Percentiles rank a stretch among this genome's conserved stretches.
phyloP scores from a whole-genome alignment of 2,113 vertebrate genomes.

The Lamprologus callipterus region DNA sequence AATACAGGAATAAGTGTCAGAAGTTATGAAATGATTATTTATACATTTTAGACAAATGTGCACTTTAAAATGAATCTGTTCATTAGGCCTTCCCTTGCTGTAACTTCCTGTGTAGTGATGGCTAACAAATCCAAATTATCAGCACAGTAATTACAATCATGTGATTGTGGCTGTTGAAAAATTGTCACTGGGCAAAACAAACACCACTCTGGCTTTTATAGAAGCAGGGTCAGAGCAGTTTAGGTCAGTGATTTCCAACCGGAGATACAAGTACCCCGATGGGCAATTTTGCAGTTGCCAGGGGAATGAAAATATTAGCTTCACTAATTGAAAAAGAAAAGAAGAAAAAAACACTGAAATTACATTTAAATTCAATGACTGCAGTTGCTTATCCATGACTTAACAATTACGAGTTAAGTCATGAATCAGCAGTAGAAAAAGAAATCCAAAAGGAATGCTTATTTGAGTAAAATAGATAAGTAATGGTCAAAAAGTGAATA shows the following conservation, averaged over 20 bases:
- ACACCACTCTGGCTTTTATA: background rate
- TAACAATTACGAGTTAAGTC: background rate
- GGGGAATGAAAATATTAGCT: background rate
- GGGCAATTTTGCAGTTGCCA: background rate
- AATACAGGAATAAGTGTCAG: background rate
- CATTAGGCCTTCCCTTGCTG: background rate
- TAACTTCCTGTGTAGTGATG: background rate
- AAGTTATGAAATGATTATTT: background rate
- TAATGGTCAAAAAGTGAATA: background rate
- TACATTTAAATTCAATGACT: background rate
- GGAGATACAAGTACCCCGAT: background rate
- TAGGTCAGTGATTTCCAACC: background rate
- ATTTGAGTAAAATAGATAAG: background rate
- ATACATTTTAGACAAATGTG: background rate
- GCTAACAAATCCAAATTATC: background rate
- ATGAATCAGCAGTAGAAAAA: background rate
- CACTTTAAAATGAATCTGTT: background rate
- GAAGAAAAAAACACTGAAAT: background rate
- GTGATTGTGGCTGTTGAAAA: background rate
- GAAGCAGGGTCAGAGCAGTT: background rate
- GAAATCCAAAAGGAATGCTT: background rate
- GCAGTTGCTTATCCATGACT: background rate
- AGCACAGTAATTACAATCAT: background rate
- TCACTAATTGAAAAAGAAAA: background rate
- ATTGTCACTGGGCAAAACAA: background rate